Evolutionary conservation across 2,113 vertebrate genomes (phyloP).

Genomic region (Colinus virginianus): DNA sequence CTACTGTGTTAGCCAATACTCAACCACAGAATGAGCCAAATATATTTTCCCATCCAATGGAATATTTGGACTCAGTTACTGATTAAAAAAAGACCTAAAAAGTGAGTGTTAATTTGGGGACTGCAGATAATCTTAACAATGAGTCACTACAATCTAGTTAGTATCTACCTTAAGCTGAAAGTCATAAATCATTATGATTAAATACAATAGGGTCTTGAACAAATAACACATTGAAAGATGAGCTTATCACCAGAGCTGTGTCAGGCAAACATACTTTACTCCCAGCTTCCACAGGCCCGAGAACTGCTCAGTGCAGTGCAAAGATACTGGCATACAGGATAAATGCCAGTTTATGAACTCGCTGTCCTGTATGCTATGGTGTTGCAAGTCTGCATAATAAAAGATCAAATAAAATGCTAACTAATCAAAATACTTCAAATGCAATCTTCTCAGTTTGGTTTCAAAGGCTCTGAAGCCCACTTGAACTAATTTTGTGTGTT

Average conservation of each 20-base stretch:
- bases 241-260: neutral
- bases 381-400: neutral
- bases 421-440: neutral
- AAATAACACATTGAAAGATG: neutral
- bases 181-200: neutral
- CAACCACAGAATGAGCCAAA: neutral
- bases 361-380: neutral
- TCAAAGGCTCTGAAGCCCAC: constrained; percentile 13
- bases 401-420: neutral
- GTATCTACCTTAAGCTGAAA: neutral
- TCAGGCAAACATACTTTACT: neutral
- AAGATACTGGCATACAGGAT: neutral
- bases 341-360: neutral
- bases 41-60: neutral
- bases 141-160: neutral
- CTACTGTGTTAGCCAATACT: neutral
- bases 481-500: constrained; percentile 49
- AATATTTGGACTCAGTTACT: neutral
- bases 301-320: neutral
- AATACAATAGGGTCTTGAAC: neutral
- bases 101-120: neutral
- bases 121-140: neutral
- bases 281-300: neutral
- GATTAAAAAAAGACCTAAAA: neutral
- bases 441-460: constrained; percentile 17